Evolutionary conservation across 2,888 invertebrate genomes (phyloP), one percentile per base, ranked within the genome.

Genomic region (Microchrysa polita): DNA sequence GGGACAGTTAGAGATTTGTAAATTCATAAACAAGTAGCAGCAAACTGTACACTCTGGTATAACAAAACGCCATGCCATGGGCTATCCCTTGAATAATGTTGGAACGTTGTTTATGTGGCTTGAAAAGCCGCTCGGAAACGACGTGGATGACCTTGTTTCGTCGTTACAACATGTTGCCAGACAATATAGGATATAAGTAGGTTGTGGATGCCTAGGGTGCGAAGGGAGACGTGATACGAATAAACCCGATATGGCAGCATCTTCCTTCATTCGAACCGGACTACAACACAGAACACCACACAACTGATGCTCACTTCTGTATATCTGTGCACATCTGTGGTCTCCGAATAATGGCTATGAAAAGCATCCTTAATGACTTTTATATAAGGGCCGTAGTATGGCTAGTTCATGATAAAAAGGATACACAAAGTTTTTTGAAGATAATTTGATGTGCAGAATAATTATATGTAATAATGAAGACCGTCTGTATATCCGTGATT

Each of bases 301-400:
- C 65, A 65, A 40, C 65, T 65, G 42, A 65, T 65, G 65, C 65
- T 52, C 48, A n/a, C n/a, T n/a, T n/a, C n/a, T n/a, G n/a, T 67
- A 53, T 34, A 69, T 55, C 55, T 23, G 69, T 42, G 40, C 72
- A 78, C 83, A 83, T 81, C 79, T 83, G 83, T 83, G 83, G 81
- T 82, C 81, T 55, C 78, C 79, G 80, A 82, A 82, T 82, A 83
- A 83, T 83, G 82, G 82, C 82, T 81, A 83, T 83, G 83, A 83
- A 83, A 83, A 83, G 82, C 82, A 83, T 81, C 81, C 82, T 83
- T 83, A 83, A 83, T 83, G 83, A 83, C 69, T 69, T 83, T 75
- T 76, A 72, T 73, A 74, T 76, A 74, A 69, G 76, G 73, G 69
- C 74, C 18, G 44, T 42, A 48, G 65, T 65, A 65, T 44, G 65